A percentile compares a stretch with the other conserved stretches of the same genome.
Conservation (phyloP, 2,797 vertebrate genomes). For the Sebastes hubbsi region DNA sequence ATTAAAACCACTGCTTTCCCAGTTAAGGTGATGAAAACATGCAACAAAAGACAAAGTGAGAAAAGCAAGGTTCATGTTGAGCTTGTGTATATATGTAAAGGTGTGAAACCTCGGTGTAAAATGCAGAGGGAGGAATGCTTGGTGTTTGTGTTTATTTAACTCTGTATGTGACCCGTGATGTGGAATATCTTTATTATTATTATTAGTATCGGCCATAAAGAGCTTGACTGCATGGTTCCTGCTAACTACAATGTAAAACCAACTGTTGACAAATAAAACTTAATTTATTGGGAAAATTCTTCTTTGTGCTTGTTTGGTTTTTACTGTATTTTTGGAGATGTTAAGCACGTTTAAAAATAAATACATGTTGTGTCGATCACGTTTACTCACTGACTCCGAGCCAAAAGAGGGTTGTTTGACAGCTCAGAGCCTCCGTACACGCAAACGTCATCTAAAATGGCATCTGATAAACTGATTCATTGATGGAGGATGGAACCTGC, state of each 20-base stretch:
- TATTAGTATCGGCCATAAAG: slow-evolving; percentile 88
- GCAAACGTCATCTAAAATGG: too few relatives aligned
- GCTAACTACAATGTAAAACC: slow-evolving; percentile 74
- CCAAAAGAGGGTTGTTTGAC: too few relatives aligned
- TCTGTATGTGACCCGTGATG: slow-evolving; percentile 88
- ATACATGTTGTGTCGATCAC: too few relatives aligned
- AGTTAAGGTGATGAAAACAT: slow-evolving; percentile 72
- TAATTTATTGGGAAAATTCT: slow-evolving; percentile 82
- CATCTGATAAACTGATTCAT: too few relatives aligned
- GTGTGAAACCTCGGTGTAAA: slow-evolving; percentile 74
- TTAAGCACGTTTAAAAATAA: too few relatives aligned
- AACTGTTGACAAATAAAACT: slow-evolving; percentile 90
- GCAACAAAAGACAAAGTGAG: slow-evolving; percentile 27
- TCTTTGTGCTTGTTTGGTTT: background rate
- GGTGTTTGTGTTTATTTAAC: slow-evolving; percentile 85
- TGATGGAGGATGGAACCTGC: too few relatives aligned
- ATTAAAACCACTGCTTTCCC: slow-evolving; percentile 84
- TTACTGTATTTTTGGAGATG: too few relatives aligned
- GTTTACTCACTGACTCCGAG: too few relatives aligned
- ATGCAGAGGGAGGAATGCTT: slow-evolving; percentile 87
- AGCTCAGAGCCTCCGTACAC: fast-evolving
- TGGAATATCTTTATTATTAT: slow-evolving; percentile 79
- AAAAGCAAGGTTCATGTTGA: slow-evolving; percentile 84
- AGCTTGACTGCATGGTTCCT: slow-evolving; percentile 96
- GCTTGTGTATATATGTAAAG: slow-evolving; percentile 93